Conservation (phyloP, 2,797 vertebrate genomes). For the Naso thynnoides region DNA sequence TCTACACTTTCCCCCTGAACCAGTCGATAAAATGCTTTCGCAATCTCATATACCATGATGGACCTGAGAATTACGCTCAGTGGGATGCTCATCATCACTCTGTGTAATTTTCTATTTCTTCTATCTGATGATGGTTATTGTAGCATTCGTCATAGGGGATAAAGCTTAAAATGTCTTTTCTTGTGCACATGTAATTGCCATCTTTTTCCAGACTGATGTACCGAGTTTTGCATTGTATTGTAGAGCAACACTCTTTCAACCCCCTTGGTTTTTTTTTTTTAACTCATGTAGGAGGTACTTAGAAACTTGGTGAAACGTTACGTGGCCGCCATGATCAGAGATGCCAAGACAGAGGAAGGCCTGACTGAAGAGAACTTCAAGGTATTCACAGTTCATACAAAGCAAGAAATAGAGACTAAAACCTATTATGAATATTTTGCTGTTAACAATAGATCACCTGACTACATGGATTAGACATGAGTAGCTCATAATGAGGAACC, state of each 20-base stretch:
- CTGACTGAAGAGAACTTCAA: slow-evolving; percentile 99
- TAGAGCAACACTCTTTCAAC: not conserved
- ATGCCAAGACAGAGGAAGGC: slow-evolving; percentile 98
- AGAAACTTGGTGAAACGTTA: slow-evolving; percentile 97
- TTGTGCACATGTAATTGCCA: not conserved
- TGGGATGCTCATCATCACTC: slow-evolving; percentile 28
- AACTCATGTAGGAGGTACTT: slow-evolving; percentile 91
- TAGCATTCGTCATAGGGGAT: slow-evolving; percentile 4
- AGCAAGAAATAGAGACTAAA: not conserved
- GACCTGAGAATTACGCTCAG: slow-evolving; percentile 35
- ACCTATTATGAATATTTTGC: not conserved
- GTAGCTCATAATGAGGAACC: not conserved
- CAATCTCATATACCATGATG: slow-evolving; percentile 14
- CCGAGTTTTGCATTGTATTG: not conserved
- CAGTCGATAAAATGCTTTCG: slow-evolving; percentile 29
- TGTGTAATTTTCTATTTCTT: slow-evolving; percentile 28
- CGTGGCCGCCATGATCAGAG: slow-evolving; percentile 99
- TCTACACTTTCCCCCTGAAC: slow-evolving; percentile 20
- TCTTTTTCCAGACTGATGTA: slow-evolving; percentile 12
- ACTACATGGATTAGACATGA: not conserved
- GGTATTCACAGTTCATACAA: slow-evolving; percentile 76
- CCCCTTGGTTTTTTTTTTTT: slow-evolving; percentile 10
- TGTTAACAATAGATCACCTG: not conserved
- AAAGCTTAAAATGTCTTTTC: slow-evolving; percentile 24
- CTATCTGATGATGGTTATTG: slow-evolving; percentile 28